These are phyloP conservation scores for Callithrix jacchus DNA, from an alignment of 2,113 vertebrate species.

Conservation along the genomic window DNA sequence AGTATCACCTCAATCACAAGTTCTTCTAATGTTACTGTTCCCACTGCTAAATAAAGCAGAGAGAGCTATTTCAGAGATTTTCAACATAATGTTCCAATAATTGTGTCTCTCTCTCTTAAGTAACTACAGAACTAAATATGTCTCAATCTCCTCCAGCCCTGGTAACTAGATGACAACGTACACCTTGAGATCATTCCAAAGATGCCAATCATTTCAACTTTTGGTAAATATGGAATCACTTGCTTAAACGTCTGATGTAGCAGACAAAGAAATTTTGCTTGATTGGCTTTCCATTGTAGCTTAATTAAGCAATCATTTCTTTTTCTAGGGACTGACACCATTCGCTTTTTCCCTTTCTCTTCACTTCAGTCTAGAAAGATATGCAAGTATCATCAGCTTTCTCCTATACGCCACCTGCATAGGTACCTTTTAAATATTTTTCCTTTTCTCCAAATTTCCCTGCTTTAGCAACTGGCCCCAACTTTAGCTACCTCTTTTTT, in stretches of 20 bases:
- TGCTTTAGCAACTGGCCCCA: background rate
- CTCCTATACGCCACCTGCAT: background rate
- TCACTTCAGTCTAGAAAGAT: background rate
- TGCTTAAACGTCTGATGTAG: background rate
- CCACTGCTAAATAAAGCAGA: conserved; percentile 35
- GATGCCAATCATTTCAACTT: background rate
- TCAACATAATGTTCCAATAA: background rate
- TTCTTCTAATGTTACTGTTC: background rate
- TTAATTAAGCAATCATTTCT: background rate
- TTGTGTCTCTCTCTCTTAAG: background rate
- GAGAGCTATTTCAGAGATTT: background rate
- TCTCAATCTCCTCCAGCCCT: background rate
- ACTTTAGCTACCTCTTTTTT: background rate
- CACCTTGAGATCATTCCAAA: background rate
- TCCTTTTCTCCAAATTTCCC: background rate
- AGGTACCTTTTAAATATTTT: background rate
- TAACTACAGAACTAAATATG: background rate
- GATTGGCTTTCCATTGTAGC: background rate
- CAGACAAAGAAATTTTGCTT: background rate
- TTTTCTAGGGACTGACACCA: background rate
- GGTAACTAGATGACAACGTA: background rate
- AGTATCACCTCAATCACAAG: background rate
- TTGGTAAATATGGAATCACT: background rate
- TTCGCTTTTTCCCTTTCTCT: background rate
- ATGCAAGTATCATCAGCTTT: background rate